Conservation (phyloP, 2,113 vertebrate genomes). For the Sisor rabdophorus region DNA sequence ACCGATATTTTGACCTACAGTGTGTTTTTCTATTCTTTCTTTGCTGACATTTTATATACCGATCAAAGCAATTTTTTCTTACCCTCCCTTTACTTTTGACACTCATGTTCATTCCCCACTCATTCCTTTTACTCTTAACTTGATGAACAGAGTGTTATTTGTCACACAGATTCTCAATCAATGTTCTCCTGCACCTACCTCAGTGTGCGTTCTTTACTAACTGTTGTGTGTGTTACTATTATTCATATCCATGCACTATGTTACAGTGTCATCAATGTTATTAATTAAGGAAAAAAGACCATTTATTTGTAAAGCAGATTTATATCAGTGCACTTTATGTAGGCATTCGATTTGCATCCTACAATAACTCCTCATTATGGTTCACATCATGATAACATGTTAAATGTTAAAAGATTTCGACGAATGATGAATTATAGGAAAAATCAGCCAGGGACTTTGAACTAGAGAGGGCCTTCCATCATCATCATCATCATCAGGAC, state of each 20-base stretch:
- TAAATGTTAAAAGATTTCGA: neutral
- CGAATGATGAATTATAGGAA: neutral
- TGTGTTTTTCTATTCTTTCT: slow-evolving; percentile 49
- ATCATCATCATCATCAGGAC: neutral
- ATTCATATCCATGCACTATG: neutral
- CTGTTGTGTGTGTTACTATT: slow-evolving; percentile 15
- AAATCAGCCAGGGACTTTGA: no score
- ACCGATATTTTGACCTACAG: slow-evolving; percentile 65
- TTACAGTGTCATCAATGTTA: no score
- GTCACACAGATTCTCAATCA: slow-evolving; percentile 29
- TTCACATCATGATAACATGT: neutral
- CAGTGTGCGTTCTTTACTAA: neutral
- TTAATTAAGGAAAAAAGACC: no score
- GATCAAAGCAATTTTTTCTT: slow-evolving; percentile 7
- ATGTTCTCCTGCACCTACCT: neutral
- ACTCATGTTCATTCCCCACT: slow-evolving; percentile 52
- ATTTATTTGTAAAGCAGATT: neutral
- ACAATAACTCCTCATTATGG: neutral
- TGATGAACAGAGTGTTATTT: slow-evolving; percentile 53
- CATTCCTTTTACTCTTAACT: slow-evolving; percentile 54
- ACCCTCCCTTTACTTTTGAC: neutral
- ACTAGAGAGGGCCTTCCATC: neutral
- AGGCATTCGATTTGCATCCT: neutral
- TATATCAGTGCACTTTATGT: neutral
- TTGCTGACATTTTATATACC: slow-evolving; percentile 4